phyloP scores from a whole-genome alignment of 2,888 invertebrate species.

The Panzeria rudis region DNA sequence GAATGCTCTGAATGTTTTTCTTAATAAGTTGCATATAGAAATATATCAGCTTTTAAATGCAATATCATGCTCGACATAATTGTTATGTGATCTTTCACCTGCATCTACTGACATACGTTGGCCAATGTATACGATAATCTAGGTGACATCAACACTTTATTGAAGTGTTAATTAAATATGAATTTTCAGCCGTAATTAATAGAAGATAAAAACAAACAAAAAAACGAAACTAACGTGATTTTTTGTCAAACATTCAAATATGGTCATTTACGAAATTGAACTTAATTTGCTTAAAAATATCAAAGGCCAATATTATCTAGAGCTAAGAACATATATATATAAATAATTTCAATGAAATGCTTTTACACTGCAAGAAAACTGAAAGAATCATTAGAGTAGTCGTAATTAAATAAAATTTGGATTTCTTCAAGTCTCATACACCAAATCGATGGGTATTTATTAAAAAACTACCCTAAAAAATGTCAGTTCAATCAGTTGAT shows the following conservation, averaged over 20 bases:
- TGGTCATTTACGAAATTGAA: slow-evolving; percentile 56
- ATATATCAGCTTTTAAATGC: background rate
- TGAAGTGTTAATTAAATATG: slow-evolving; percentile 61
- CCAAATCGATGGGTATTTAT: too few relatives aligned
- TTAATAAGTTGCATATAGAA: too few relatives aligned
- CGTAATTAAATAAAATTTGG: too few relatives aligned
- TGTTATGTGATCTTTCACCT: slow-evolving; percentile 25
- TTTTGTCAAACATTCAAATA: slow-evolving; percentile 40
- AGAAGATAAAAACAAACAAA: background rate
- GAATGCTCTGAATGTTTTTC: too few relatives aligned
- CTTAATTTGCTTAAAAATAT: slow-evolving; percentile 34
- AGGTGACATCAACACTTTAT: slow-evolving; percentile 24
- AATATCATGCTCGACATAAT: background rate
- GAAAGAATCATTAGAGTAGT: too few relatives aligned
- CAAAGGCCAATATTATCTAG: slow-evolving; percentile 45
- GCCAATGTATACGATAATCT: slow-evolving; percentile 4
- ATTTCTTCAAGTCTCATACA: too few relatives aligned
- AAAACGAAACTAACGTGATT: slow-evolving; percentile 4
- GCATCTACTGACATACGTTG: background rate
- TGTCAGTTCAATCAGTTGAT: too few relatives aligned
- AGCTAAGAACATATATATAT: background rate
- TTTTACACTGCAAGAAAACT: background rate
- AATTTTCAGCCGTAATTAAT: slow-evolving; percentile 17
- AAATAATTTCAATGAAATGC: slow-evolving; percentile 18
- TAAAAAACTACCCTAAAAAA: too few relatives aligned